Conservation (phyloP, 2,113 vertebrate species). For the Platysteira castanea region DNA sequence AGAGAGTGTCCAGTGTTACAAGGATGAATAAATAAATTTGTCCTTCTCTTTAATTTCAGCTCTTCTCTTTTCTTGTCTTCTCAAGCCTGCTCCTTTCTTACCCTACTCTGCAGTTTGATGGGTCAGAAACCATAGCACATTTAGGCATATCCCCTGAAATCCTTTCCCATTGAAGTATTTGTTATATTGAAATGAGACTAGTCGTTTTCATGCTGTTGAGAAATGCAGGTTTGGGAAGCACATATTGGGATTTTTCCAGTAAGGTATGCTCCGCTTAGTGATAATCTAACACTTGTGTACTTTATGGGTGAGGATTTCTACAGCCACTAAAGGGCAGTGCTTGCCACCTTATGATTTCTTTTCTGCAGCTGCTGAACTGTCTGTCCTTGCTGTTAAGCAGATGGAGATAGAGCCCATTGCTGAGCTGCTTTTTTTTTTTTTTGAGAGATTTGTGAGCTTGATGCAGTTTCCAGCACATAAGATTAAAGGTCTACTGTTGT, state of each 20-base stretch:
- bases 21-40: not conserved
- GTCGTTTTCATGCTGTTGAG: not conserved
- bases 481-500: not conserved
- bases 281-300: not conserved
- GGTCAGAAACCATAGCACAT: not conserved
- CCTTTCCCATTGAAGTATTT: not conserved
- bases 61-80: not conserved
- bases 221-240: not conserved
- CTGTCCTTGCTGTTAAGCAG: not conserved
- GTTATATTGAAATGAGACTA: not conserved
- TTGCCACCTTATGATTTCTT: constrained; percentile 20
- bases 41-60: not conserved
- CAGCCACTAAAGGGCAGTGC: constrained; percentile 55
- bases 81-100: not conserved
- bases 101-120: not conserved
- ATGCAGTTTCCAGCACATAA: not conserved
- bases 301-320: not conserved
- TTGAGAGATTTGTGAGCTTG: not conserved
- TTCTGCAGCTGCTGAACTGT: not conserved
- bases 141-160: not conserved
- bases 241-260: not conserved
- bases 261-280: not conserved
- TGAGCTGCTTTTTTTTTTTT: not conserved
- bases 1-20: not conserved
- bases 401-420: not conserved